These are phyloP conservation scores for Channa argus DNA, from an alignment of 2,113 vertebrate genomes.

Conservation along the genomic window DNA sequence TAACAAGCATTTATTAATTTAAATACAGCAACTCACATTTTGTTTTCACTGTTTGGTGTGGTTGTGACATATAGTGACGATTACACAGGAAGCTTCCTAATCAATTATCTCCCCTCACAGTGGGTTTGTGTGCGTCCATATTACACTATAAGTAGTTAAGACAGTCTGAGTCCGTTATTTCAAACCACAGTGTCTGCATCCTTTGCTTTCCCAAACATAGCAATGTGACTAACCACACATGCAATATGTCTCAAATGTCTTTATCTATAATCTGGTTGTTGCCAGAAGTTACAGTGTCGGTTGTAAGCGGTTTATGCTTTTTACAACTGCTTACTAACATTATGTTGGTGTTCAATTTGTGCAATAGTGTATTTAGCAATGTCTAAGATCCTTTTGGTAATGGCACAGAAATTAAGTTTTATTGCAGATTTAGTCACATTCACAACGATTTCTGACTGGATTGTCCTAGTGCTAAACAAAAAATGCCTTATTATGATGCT, in stretches of 20 bases:
- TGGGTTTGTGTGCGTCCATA: conserved; percentile 22
- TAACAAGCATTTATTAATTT: conserved; percentile 42
- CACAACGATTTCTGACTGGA: conserved; percentile 4
- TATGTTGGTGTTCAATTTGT: neutral
- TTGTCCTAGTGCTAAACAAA: conserved; percentile 8
- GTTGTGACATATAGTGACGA: neutral
- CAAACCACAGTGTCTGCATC: conserved; percentile 68
- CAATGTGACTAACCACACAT: conserved; percentile 20
- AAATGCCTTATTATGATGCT: neutral
- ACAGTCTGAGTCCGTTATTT: conserved; percentile 41
- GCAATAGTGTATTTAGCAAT: conserved; percentile 3
- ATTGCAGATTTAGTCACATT: neutral
- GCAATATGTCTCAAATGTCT: neutral
- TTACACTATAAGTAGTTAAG: conserved; percentile 44
- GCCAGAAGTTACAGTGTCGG: neutral
- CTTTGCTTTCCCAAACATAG: conserved; percentile 27
- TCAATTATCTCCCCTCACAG: conserved; percentile 65
- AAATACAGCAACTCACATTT: conserved; percentile 35
- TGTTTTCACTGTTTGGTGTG: conserved; percentile 15
- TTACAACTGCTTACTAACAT: neutral
- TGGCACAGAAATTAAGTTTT: neutral
- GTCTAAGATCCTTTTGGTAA: conserved; percentile 6
- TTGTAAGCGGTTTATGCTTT: neutral
- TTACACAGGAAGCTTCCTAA: conserved; percentile 65
- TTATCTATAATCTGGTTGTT: conserved; percentile 22